These are phyloP conservation scores for Anagrus nilaparvatae DNA, from an alignment of 1,140 invertebrate species.

Conservation along the genomic window DNA sequence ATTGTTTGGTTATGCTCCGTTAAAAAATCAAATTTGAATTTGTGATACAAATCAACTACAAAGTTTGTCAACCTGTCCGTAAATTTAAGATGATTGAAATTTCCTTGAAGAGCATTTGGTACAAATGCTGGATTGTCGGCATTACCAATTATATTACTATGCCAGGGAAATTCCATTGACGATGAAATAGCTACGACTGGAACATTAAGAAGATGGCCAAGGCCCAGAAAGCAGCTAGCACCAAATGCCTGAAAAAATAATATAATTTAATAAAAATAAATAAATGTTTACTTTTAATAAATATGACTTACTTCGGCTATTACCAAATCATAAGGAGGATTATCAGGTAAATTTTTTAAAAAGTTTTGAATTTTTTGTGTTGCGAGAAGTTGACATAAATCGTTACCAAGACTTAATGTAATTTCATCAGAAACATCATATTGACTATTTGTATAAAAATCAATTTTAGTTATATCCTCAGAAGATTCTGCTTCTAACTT, in stretches of 20 bases:
- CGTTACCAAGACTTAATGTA: conserved; percentile 3
- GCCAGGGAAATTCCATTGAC: neutral
- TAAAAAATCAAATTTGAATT: conserved; percentile 1
- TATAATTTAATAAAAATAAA: neutral
- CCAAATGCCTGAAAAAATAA: neutral
- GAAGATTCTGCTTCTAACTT: conserved; percentile 17
- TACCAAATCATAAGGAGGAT: neutral
- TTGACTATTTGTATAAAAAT: too few relatives aligned
- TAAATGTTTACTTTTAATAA: neutral
- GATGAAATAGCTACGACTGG: conserved; percentile 12
- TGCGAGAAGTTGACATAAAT: conserved; percentile 13
- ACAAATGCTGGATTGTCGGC: neutral
- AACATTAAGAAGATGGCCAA: neutral
- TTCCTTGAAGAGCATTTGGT: neutral
- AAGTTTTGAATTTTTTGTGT: neutral
- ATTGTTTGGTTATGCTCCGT: conserved; percentile 4
- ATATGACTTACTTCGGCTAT: neutral
- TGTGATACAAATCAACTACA: neutral
- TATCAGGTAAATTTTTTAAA: neutral
- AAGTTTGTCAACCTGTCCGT: too few relatives aligned
- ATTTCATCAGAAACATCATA: conserved; percentile 10
- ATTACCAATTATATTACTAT: neutral
- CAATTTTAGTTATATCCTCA: neutral
- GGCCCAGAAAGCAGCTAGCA: neutral
- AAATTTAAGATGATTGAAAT: neutral